Conservation (phyloP, 2,888 invertebrate species). For the Caenorhabditis virilis region DNA sequence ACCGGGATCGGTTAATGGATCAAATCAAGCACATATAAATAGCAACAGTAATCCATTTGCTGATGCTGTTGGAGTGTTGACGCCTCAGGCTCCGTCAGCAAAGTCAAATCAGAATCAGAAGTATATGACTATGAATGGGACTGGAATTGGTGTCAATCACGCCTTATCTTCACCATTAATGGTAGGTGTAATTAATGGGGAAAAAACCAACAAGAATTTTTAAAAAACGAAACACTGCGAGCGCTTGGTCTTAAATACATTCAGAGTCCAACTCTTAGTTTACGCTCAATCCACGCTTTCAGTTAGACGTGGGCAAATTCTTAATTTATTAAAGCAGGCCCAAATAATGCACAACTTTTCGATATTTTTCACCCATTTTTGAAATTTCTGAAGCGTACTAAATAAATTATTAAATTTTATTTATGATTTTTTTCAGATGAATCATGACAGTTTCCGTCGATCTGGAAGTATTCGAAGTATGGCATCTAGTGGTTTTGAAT, state of each 20-base stretch:
- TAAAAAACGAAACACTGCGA: too few species aligned
- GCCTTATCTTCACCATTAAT: conserved; percentile 32
- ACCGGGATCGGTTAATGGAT: background rate
- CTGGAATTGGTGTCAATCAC: background rate
- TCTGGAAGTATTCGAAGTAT: conserved; percentile 36
- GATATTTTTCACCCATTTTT: too few species aligned
- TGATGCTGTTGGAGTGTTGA: conserved; percentile 11
- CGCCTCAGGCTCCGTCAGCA: conserved; percentile 6
- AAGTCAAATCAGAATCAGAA: background rate
- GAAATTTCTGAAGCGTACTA: too few species aligned
- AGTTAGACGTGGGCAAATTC: too few species aligned
- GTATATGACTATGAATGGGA: too few species aligned
- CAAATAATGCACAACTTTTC: too few species aligned
- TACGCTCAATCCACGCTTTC: too few species aligned
- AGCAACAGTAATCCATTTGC: conserved; percentile 21
- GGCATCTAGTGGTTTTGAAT: conserved; percentile 45
- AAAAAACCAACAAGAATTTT: too few species aligned
- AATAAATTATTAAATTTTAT: too few species aligned
- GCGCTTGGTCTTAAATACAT: too few species aligned
- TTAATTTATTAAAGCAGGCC: too few species aligned
- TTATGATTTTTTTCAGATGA: conserved; percentile 13
- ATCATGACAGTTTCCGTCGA: conserved; percentile 30
- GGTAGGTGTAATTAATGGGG: background rate
- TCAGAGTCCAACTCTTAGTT: too few species aligned
- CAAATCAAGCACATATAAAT: background rate